Base-by-base conservation (phyloP, 2,113 vertebrate genomes). In the Scopus umbretta region DNA sequence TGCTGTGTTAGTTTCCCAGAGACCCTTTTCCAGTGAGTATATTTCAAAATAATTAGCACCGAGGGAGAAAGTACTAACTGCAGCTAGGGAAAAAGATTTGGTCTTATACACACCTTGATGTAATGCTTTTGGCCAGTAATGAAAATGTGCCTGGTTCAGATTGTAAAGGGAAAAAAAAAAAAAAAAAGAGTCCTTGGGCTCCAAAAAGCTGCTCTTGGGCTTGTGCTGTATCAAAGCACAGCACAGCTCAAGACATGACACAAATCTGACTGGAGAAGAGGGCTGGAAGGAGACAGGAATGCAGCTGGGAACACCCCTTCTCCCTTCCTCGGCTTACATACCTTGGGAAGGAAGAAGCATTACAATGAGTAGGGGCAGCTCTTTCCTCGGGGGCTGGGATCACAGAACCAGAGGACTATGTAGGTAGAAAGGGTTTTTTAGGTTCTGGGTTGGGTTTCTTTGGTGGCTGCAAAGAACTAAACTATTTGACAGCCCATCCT, bases 151-250 rank as follows among this genome's bases (percentile, higher is more conserved):
- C 10, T 11, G 8, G 11, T 18, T 72, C 21, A 47, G 26, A 18
- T 2, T 38, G 5, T 7, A 56, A 83, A 80, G 4, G 4, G n/a
- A n/a, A n/a, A n/a, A n/a, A n/a, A n/a, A n/a, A n/a, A n/a, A n/a
- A n/a, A n/a, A 29, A 73, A 65, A 34, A 43, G 9, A 52, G 8
- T 58, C 4, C 23, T 68, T 15, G 16, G 1, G 6, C 40, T 78
- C 26, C 20, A 40, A 42, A 83, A 55, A 8, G 8, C 4, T 21
- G 9, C 0, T 43, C 8, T 59, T 0, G 3, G 12, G 4, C 2
- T 45, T 86, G 9, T 62, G 34, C 7, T 30, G 1, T 34, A 14
- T 36, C 23, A 19, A 10, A 73, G 20, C 30, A 45, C 5, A 71
- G 22, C 0, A 0, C 32, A 86, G 25, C 10, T 90, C 15, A 32